phyloP scores from a whole-genome alignment of 2,888 invertebrate species.

The Drosophila eohydei region DNA sequence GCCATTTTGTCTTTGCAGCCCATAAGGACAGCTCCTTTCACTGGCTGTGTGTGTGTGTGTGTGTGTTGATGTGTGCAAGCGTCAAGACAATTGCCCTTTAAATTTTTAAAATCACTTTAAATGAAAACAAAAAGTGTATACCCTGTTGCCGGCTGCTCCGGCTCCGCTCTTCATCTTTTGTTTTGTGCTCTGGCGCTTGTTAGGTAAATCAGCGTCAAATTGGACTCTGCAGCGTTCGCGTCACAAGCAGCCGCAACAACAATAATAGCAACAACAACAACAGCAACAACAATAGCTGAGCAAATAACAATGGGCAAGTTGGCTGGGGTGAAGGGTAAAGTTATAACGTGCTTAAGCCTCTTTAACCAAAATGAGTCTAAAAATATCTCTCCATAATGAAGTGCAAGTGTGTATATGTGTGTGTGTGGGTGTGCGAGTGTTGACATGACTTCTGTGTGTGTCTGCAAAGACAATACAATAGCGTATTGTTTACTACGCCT shows the following conservation, averaged over 20 bases:
- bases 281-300: conserved; percentile 22
- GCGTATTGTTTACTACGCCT: conserved; percentile 56
- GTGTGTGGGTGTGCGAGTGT: conserved; percentile 14
- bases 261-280: conserved; percentile 25
- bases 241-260: conserved; percentile 31
- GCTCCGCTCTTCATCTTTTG: conserved; percentile 57
- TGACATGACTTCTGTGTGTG: conserved; percentile 22
- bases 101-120: conserved; percentile 81
- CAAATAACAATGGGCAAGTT: not conserved
- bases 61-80: conserved; percentile 31
- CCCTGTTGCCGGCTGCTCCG: conserved; percentile 16
- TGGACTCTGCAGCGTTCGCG: conserved; percentile 48
- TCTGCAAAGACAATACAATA: conserved; percentile 54
- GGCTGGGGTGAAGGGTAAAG: conserved; percentile 30
- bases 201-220: conserved; percentile 78
- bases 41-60: conserved; percentile 16
- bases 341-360: conserved; percentile 80
- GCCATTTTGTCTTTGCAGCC: conserved; percentile 45
- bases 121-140: conserved; percentile 74
- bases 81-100: conserved; percentile 75
- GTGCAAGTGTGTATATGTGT: conserved; percentile 48
- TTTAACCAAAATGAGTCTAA: conserved; percentile 76
- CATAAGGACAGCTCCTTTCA: conserved; percentile 39
- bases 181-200: conserved; percentile 65
- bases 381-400: conserved; percentile 77